Evolutionary conservation across 2,797 vertebrate genomes (phyloP), one percentile per base, ranked within the genome.

Genomic region (Esox lucius): DNA sequence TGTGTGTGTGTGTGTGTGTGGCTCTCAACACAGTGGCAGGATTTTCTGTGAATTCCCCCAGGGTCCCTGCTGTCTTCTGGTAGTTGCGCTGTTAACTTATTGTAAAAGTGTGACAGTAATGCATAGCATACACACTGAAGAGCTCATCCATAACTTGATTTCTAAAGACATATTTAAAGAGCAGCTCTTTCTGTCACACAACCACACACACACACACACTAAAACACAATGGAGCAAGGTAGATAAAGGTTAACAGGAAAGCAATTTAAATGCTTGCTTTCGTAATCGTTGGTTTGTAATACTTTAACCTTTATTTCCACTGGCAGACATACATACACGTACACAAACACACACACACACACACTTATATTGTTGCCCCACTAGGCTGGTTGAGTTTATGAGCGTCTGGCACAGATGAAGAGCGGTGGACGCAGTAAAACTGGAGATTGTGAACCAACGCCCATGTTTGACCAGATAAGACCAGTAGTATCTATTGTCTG

Each of bases 1-100:
- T 39, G 35, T 35, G 33, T 56, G 51, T 26, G 42, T 69, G 35
- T 49, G 68, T 48, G 35, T 39, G 35, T 39, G 35, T 56, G 53
- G n/a, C 2, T 69, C 39, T 49, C 19, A 8, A 67, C 12, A 19
- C 7, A 3, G 65, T 3, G 13, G 5, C 22, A 64, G 0, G 22
- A 22, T 13, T 22, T 24, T 26, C 59, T 26, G 59, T 62, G 13
- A 62, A 62, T 22, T 3, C 13, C 61, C 83, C 83, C 19, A 8
- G 53, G 53, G n/a, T 87, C 83, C 88, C 85, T 91, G 80, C 13
- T 13, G 12, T 64, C 24, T 31, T 64, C 61, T 64, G 61, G 53
- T 56, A 22, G 24, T 61, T 1, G 26, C 15, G 6, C 13, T 65
- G 28, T 2, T 65, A 65, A 28, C 5, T 19, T 65, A 24, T 12